Percentiles rank a stretch among this genome's conserved stretches.
phyloP scores from a whole-genome alignment of 2,888 invertebrate genomes.

The Amphipyra tragopoginis region DNA sequence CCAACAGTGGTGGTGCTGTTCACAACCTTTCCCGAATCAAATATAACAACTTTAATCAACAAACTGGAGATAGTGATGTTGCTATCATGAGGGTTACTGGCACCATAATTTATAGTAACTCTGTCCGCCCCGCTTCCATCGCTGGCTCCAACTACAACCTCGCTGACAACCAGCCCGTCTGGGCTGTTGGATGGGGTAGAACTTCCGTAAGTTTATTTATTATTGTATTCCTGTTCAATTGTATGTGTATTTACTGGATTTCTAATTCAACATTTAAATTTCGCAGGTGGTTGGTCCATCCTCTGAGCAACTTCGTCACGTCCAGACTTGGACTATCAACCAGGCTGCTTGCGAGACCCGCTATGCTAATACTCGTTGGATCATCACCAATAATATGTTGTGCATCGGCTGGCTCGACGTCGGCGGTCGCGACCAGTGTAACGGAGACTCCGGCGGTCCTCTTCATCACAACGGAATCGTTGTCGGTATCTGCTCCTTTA shows the following conservation, averaged over 20 bases:
- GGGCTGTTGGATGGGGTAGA: constrained; percentile 73
- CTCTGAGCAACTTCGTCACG: constrained; percentile 70
- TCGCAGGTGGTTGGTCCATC: constrained; percentile 63
- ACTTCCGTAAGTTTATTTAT: too few species aligned
- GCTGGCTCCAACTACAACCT: constrained; percentile 66
- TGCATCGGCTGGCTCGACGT: constrained; percentile 70
- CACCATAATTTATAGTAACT: constrained; percentile 39
- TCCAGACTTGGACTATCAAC: constrained; percentile 67
- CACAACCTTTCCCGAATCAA: constrained; percentile 25
- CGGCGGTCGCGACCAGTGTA: constrained; percentile 72
- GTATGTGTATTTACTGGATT: too few species aligned
- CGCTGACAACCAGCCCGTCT: constrained; percentile 65
- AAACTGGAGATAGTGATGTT: constrained; percentile 64
- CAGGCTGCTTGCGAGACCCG: constrained; percentile 60
- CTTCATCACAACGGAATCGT: constrained; percentile 70
- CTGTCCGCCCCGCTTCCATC: constrained; percentile 49
- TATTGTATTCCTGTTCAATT: too few species aligned
- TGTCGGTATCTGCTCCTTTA: constrained; percentile 75
- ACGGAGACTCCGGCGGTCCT: constrained; percentile 75
- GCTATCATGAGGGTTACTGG: constrained; percentile 59
- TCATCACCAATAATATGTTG: constrained; percentile 71
- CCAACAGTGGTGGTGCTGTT: constrained; percentile 70
- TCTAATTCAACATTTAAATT: too few species aligned
- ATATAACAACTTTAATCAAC: background rate
- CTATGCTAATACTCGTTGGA: constrained; percentile 53